phyloP scores from a whole-genome alignment of 2,113 vertebrate species.

The Cervus canadensis region DNA sequence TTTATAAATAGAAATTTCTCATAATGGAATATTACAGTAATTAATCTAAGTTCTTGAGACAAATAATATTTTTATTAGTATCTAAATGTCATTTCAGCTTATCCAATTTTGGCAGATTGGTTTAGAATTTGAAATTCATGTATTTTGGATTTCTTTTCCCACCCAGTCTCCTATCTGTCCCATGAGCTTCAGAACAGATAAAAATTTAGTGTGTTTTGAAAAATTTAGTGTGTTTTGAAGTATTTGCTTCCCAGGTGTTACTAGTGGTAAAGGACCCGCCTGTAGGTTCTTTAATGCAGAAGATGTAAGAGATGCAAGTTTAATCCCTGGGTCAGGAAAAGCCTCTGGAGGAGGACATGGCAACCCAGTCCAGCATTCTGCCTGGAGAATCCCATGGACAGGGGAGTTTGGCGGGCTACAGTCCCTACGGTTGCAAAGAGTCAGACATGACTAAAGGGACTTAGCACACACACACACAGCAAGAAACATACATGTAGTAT shows the following conservation, averaged over 20 bases:
- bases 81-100: not conserved
- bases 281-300: not conserved
- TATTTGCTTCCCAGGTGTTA: not conserved
- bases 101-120: not conserved
- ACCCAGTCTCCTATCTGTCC: not conserved
- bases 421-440: not conserved
- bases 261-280: not conserved
- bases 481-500: not conserved
- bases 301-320: not conserved
- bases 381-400: not conserved
- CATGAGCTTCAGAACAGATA: not conserved
- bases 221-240: not conserved
- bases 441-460: not conserved
- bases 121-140: not conserved
- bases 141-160: not conserved
- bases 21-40: conserved; percentile 9
- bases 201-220: not conserved
- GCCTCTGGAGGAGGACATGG: not conserved
- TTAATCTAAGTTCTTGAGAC: conserved; percentile 32
- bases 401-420: not conserved
- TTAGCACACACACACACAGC: not conserved
- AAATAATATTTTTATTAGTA: not conserved
- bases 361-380: not conserved
- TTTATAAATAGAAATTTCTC: conserved; percentile 26
- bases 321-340: not conserved